phyloP scores from a whole-genome alignment of 53 echinoderm and acorn worm genomes.

The Crossaster papposus region DNA sequence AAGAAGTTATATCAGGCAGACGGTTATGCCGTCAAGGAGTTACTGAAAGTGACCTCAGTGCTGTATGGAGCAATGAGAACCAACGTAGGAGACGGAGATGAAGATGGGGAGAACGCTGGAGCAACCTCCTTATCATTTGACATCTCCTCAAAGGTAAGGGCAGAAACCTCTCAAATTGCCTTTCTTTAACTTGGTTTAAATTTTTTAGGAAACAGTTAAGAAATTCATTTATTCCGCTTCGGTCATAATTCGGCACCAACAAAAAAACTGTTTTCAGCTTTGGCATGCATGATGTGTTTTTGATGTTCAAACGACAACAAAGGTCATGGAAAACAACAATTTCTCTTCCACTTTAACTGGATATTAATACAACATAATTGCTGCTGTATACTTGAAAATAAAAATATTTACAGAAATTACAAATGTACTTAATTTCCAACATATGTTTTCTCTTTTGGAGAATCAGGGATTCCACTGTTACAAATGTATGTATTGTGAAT shows the following conservation, averaged over 20 bases:
- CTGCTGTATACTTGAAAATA: not conserved
- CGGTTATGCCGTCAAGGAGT: constrained; percentile 98
- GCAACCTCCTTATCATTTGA: constrained; percentile 84
- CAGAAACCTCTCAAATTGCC: not conserved
- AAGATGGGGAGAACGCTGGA: constrained; percentile 71
- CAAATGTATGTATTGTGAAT: too few relatives aligned
- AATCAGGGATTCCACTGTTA: too few relatives aligned
- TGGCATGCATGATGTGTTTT: too few relatives aligned
- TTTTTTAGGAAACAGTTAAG: too few relatives aligned
- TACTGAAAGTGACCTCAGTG: constrained; percentile 95
- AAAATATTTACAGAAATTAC: not conserved
- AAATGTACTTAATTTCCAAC: not conserved
- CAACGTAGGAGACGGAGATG: constrained; percentile 73
- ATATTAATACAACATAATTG: too few relatives aligned
- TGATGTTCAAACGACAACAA: too few relatives aligned
- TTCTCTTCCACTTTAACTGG: too few relatives aligned
- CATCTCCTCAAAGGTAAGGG: constrained; percentile 92
- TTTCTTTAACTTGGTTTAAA: too few relatives aligned
- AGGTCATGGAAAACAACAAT: too few relatives aligned
- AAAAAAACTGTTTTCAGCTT: not conserved
- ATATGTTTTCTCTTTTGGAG: too few relatives aligned
- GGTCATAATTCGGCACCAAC: too few relatives aligned
- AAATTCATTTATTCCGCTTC: too few relatives aligned
- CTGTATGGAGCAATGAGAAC: constrained; percentile 98
- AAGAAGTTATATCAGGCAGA: constrained; percentile 98